Conservation (phyloP, 2,797 vertebrate species). For the Microcaecilia unicolor region DNA sequence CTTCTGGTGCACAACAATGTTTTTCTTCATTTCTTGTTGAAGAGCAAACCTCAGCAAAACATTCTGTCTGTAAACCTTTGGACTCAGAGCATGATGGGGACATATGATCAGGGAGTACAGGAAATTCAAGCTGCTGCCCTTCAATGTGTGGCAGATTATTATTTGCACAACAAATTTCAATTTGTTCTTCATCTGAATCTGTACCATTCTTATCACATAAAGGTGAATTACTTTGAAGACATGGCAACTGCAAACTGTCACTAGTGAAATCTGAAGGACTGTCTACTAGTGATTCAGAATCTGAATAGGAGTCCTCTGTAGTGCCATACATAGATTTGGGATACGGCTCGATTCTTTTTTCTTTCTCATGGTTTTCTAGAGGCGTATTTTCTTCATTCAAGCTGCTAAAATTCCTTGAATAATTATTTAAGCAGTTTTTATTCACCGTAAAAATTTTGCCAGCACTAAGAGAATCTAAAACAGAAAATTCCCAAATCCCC, state of each 20-base stretch:
- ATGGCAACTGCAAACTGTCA: constrained; percentile 3
- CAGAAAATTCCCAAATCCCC: constrained; percentile 43
- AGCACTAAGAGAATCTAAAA: constrained; percentile 51
- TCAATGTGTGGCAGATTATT: background rate
- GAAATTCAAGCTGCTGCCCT: background rate
- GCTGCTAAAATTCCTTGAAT: constrained; percentile 66
- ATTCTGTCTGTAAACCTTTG: constrained; percentile 5
- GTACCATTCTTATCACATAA: constrained; percentile 3
- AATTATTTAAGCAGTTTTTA: constrained; percentile 66
- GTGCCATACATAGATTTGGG: constrained; percentile 61
- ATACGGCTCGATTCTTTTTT: background rate
- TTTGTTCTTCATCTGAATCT: constrained; percentile 72
- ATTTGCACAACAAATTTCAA: constrained; percentile 62
- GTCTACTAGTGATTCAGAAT: constrained; percentile 59
- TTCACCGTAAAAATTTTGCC: constrained; percentile 53
- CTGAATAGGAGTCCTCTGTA: constrained; percentile 67
- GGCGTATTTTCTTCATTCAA: constrained; percentile 42
- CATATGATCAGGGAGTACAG: background rate
- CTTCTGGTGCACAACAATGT: constrained; percentile 6
- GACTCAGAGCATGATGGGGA: background rate
- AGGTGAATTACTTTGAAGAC: background rate
- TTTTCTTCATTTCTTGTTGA: constrained; percentile 11
- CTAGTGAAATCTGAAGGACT: constrained; percentile 3
- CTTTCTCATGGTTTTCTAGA: constrained; percentile 14
- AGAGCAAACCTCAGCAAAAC: constrained; percentile 5